Base-by-base conservation (phyloP, 2,113 vertebrate genomes). In the Erpornis zantholeuca region DNA sequence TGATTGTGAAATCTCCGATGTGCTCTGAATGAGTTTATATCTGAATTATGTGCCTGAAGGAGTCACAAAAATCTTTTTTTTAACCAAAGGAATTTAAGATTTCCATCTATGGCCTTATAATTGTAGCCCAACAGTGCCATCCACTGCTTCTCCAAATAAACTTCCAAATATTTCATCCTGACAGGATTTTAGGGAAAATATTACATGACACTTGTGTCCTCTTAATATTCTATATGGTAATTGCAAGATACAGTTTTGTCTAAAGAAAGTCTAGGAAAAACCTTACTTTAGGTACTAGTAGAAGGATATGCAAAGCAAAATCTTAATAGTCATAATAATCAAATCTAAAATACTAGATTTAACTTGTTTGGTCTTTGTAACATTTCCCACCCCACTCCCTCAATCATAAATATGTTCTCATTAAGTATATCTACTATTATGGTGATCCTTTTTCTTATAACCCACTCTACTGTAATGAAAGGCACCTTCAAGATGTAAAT, bases 91-190 rank as follows among this genome's bases (percentile, higher is more conserved):
- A 16, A 56, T 82, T 79, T 60, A 63, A 83, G 68, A 71, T 83
- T 96, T 92, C 17, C 36, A 15, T 92, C 69, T 71, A 25, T 68
- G 81, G 64, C 36, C 49, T 86, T 88, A 31, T 93, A 86, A 90
- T 21, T 96, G 40, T 88, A 94, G 93, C 57, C 96, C 96, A 96
- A 96, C 96, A 97, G 93, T 97, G 96, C 96, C 96, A 97, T 97
- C 96, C 96, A 86, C 96, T 96, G 96, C 93, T 93, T 83, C 82
- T 90, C 25, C 76, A 96, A 96, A 94, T 86, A 95, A 94, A 90
- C 56, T 86, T 92, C 60, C 20, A 88, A 96, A 84, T 86, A 81
- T 81, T 88, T 78, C 5, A 75, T 75, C 14, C 54, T 73, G 11
- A 38, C 31, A 78, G 40, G 22, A 13, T 56, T 90, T 68, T 64